phyloP scores from a whole-genome alignment of 2,888 invertebrate species.

The Eupsilia transversa region DNA sequence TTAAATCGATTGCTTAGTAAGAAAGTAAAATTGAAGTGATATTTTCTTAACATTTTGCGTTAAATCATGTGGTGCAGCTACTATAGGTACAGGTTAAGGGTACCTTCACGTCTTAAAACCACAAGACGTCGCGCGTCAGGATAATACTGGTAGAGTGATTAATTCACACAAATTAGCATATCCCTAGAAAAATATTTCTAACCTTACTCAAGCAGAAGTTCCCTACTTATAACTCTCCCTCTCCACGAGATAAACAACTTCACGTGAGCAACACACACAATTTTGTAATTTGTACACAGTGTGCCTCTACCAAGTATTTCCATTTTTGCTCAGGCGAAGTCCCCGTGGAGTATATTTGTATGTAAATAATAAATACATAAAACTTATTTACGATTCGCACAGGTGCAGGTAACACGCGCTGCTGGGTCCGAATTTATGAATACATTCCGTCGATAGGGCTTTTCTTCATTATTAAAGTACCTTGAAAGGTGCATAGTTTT shows the following conservation, averaged over 20 bases:
- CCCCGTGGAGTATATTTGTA: constrained; percentile 65
- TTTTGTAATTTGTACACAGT: constrained; percentile 53
- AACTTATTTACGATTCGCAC: constrained; percentile 74
- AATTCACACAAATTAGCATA: constrained; percentile 11
- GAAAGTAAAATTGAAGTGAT: background rate
- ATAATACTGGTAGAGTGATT: constrained; percentile 7
- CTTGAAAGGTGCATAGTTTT: background rate
- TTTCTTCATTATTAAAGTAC: constrained; percentile 46
- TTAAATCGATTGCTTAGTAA: constrained; percentile 4
- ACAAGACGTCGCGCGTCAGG: background rate
- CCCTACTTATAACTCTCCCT: constrained; percentile 9
- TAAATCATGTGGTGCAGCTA: background rate
- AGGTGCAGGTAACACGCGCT: constrained; percentile 70
- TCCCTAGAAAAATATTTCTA: constrained; percentile 1
- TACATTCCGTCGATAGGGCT: constrained; percentile 60
- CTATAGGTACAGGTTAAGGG: background rate
- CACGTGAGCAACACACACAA: constrained; percentile 40
- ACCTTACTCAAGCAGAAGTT: background rate
- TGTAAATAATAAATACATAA: constrained; percentile 75
- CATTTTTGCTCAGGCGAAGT: constrained; percentile 47
- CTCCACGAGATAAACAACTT: constrained; percentile 24
- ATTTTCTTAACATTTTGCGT: background rate
- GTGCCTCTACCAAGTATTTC: constrained; percentile 53
- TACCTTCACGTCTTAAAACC: constrained; percentile 12
- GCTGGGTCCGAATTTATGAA: constrained; percentile 73